A percentile compares a stretch with the other conserved stretches of the same genome.
phyloP scores from a whole-genome alignment of 2,888 invertebrate species.

The Meandrusa payeni region DNA sequence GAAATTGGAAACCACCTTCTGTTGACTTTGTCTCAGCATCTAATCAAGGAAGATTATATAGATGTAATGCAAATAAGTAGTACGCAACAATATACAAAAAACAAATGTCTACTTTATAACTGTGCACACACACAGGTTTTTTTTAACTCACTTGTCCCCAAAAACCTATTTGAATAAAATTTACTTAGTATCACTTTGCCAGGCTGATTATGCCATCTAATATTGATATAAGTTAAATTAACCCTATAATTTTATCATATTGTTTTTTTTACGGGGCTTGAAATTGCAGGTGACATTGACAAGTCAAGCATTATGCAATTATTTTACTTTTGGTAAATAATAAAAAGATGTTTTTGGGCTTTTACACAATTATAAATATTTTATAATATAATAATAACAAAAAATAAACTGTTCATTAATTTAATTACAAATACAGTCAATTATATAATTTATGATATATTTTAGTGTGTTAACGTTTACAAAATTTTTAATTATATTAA shows the following conservation, averaged over 20 bases:
- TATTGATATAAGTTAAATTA: constrained; percentile 2
- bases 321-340: too few species aligned
- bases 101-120: background rate
- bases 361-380: too few species aligned
- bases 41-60: constrained; percentile 32
- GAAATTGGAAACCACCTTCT: constrained; percentile 37
- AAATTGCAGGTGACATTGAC: constrained; percentile 16
- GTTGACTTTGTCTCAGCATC: constrained; percentile 48
- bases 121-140: too few species aligned
- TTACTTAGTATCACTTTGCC: background rate
- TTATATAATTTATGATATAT: too few species aligned
- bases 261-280: constrained; percentile 9
- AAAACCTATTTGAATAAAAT: background rate
- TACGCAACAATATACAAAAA: background rate
- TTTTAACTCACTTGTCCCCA: constrained; percentile 13
- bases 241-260: constrained; percentile 16
- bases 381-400: too few species aligned
- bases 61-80: too few species aligned
- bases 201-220: background rate
- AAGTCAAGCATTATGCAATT: too few species aligned
- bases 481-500: too few species aligned
- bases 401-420: too few species aligned
- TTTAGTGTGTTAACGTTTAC: too few species aligned
- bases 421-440: too few species aligned
- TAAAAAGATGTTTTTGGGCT: too few species aligned